phyloP scores from a whole-genome alignment of 2,797 vertebrate genomes.

The Lepilemur septentrionalis region DNA sequence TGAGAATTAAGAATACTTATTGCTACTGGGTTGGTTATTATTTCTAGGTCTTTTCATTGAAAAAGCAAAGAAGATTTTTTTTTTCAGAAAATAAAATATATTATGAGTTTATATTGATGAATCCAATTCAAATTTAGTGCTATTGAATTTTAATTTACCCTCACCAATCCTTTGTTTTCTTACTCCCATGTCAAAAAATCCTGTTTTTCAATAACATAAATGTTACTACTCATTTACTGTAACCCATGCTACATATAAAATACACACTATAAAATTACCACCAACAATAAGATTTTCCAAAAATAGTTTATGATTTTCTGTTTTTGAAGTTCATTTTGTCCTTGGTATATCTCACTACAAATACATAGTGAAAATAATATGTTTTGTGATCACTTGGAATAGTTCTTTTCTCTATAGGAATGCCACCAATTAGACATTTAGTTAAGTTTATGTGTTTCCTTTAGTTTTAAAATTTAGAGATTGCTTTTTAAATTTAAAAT shows the following conservation, averaged over 20 bases:
- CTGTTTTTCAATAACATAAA: not conserved
- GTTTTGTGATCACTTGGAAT: not conserved
- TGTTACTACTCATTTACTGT: conserved; percentile 19
- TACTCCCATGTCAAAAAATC: not conserved
- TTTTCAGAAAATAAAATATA: not conserved
- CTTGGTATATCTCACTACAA: not conserved
- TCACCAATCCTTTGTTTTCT: not conserved
- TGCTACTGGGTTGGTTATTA: not conserved
- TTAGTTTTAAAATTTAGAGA: not conserved
- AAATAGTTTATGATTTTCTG: not conserved
- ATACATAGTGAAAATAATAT: not conserved
- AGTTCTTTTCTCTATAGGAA: not conserved
- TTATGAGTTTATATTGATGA: not conserved
- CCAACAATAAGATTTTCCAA: not conserved
- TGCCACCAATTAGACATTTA: not conserved
- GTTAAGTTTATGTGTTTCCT: not conserved
- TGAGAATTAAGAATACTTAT: not conserved
- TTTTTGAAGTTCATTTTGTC: not conserved
- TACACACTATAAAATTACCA: not conserved
- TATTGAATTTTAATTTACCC: not conserved
- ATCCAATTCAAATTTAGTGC: too few species aligned
- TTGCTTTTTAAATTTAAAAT: not conserved
- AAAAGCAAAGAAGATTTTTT: not conserved
- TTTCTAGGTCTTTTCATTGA: not conserved
- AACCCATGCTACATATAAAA: not conserved